Conservation (phyloP, 2,797 vertebrate genomes). For the Avahi laniger region DNA sequence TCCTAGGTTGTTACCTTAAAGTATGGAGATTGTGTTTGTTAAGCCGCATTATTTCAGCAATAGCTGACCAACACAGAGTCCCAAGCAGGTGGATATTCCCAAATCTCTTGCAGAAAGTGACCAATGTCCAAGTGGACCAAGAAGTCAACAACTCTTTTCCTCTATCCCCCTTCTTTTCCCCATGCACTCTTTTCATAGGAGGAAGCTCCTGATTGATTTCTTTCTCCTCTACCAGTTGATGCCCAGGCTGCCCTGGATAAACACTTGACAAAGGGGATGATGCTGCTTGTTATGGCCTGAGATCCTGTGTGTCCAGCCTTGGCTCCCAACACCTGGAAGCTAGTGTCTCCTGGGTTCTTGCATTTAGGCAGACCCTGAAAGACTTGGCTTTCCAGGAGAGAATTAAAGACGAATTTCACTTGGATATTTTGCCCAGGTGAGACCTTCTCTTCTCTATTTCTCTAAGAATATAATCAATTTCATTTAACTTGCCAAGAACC, state of each 20-base stretch:
- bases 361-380: neutral
- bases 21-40: neutral
- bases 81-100: neutral
- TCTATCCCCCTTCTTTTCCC: neutral
- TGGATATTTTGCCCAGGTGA: neutral
- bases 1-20: neutral
- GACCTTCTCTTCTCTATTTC: neutral
- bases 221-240: neutral
- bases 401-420: conserved; percentile 19
- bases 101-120: neutral
- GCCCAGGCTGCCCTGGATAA: neutral
- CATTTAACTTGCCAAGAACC: neutral
- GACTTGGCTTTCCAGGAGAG: neutral
- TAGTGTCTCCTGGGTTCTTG: neutral
- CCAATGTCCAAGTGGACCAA: neutral
- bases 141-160: neutral
- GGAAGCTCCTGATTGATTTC: neutral
- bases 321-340: neutral
- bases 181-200: neutral
- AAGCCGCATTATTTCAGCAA: neutral
- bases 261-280: neutral
- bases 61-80: neutral
- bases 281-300: neutral
- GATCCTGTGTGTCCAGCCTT: neutral
- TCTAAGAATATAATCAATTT: neutral